phyloP scores from a whole-genome alignment of 2,797 vertebrate genomes.

The Clangula hyemalis region DNA sequence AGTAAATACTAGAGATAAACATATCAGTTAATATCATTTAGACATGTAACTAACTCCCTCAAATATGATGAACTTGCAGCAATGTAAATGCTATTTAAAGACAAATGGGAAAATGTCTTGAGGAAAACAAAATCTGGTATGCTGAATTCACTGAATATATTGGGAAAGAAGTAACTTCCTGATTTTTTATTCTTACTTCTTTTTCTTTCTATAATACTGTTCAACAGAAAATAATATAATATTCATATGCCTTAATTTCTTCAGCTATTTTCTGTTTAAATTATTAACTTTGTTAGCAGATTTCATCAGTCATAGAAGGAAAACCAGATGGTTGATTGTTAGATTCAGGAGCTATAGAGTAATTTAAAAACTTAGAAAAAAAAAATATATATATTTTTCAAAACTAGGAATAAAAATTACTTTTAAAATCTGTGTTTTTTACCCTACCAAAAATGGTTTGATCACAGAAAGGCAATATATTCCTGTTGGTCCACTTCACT shows the following conservation, averaged over 20 bases:
- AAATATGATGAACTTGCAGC: neutral
- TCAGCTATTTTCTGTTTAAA: neutral
- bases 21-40: neutral
- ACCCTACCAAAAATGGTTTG: neutral
- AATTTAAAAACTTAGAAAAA: neutral
- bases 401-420: neutral
- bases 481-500: neutral
- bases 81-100: neutral
- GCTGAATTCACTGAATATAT: neutral
- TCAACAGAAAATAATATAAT: fast-evolving
- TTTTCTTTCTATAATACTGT: fast-evolving
- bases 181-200: neutral
- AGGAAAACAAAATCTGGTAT: neutral
- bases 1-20: neutral
- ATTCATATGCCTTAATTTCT: neutral
- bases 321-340: neutral
- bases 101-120: neutral
- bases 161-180: neutral
- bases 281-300: neutral
- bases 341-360: neutral
- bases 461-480: neutral
- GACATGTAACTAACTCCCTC: neutral
- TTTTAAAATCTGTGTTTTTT: neutral
- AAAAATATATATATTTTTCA: too few species aligned
- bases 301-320: neutral